These are phyloP conservation scores for Leptinotarsa texana DNA, from an alignment of 1,140 invertebrate species.

Conservation along the genomic window DNA sequence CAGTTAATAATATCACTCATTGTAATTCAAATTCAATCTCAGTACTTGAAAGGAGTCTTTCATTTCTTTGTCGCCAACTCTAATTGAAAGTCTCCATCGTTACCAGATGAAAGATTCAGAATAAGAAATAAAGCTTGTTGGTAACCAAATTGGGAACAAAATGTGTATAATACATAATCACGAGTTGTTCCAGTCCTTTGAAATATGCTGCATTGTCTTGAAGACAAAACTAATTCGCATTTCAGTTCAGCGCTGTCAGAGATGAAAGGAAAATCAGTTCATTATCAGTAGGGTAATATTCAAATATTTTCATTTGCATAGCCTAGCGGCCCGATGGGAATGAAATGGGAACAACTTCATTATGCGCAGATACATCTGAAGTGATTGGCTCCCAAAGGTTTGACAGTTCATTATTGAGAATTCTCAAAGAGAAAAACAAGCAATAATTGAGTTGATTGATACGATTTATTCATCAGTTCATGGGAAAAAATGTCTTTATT, in stretches of 20 bases:
- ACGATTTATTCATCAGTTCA: too few species aligned
- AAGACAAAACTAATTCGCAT: background rate
- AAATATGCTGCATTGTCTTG: background rate
- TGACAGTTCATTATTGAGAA: too few species aligned
- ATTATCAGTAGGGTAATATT: background rate
- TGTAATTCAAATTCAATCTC: background rate
- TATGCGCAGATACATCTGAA: too few species aligned
- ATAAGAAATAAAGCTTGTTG: background rate
- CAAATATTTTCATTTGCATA: background rate
- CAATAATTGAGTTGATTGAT: too few species aligned
- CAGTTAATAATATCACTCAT: too few species aligned
- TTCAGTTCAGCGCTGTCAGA: background rate
- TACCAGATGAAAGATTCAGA: background rate
- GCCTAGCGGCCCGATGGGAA: background rate
- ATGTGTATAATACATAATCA: slow-evolving; percentile 3
- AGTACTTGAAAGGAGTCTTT: background rate
- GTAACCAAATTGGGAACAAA: slow-evolving; percentile 1
- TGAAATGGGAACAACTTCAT: too few species aligned
- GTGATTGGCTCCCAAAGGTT: too few species aligned
- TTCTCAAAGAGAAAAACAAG: too few species aligned
- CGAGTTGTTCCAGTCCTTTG: background rate
- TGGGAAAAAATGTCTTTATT: too few species aligned
- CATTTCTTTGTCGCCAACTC: background rate
- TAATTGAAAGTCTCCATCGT: background rate
- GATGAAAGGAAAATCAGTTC: background rate